Evolutionary conservation across 2,797 vertebrate genomes (phyloP).

Genomic region (Chromis chromis): DNA sequence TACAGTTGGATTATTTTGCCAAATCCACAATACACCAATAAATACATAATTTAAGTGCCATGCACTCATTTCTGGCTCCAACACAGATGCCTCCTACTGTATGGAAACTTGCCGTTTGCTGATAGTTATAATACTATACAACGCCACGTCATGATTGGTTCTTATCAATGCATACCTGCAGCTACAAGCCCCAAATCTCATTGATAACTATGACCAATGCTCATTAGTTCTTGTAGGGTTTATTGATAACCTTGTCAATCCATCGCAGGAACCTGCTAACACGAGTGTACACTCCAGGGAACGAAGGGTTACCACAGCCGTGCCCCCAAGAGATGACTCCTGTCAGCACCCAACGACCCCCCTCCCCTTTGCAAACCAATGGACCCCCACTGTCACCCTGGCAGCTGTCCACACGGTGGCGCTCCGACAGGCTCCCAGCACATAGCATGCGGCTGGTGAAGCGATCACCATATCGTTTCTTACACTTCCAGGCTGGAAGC

Average conservation of each 20-base stretch:
- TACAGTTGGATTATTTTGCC: too few relatives aligned
- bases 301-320: constrained; percentile 88
- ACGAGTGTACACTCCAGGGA: constrained; percentile 90
- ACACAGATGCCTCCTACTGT: too few relatives aligned
- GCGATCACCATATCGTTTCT: constrained; percentile 84
- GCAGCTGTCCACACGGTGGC: constrained; percentile 89
- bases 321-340: constrained; percentile 93
- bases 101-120: too few relatives aligned
- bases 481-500: constrained; percentile 86
- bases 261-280: constrained; percentile 89
- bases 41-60: too few relatives aligned
- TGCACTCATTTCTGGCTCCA: too few relatives aligned
- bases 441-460: constrained; percentile 92
- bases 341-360: constrained; percentile 88
- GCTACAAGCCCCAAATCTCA: too few relatives aligned
- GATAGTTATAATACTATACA: too few relatives aligned
- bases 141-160: too few relatives aligned
- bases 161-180: too few relatives aligned
- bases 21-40: too few relatives aligned
- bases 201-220: too few relatives aligned
- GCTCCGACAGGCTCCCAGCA: constrained; percentile 88
- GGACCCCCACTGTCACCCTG: constrained; percentile 92
- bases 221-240: constrained; percentile 59
- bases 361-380: constrained; percentile 86
- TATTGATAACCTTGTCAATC: constrained; percentile 87